These are phyloP conservation scores for Metaphire vulgaris DNA, from an alignment of 1,140 invertebrate species.

Conservation along the genomic window DNA sequence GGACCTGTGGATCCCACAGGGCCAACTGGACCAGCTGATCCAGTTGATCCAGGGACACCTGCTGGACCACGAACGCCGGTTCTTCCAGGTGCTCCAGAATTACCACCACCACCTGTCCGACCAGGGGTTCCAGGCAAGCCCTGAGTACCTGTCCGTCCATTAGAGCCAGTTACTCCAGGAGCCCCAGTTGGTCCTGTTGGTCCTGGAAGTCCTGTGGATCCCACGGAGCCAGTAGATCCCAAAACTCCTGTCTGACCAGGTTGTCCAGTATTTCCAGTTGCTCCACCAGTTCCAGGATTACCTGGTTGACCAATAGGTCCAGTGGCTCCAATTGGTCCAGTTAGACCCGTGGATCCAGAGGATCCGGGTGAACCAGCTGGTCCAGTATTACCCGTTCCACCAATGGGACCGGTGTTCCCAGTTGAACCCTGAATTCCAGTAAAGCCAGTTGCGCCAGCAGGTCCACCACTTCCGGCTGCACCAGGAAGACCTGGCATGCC, in stretches of 20 bases:
- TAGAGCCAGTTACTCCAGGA: slow-evolving; percentile 7
- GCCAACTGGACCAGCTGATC: not conserved
- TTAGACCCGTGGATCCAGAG: slow-evolving; percentile 67
- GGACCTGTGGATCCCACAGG: not conserved
- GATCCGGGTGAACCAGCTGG: slow-evolving; percentile 73
- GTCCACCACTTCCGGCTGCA: not conserved
- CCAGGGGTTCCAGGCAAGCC: not conserved
- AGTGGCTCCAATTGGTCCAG: slow-evolving; percentile 58
- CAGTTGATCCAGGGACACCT: not conserved
- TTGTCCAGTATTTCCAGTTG: slow-evolving; percentile 65
- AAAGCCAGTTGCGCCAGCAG: not conserved
- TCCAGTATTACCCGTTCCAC: slow-evolving; percentile 58
- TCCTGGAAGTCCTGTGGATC: slow-evolving; percentile 8
- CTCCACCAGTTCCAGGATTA: slow-evolving; percentile 1
- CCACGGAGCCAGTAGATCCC: slow-evolving; percentile 12
- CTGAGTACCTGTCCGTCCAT: not conserved
- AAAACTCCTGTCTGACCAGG: slow-evolving; percentile 56
- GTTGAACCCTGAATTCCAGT: slow-evolving; percentile 57
- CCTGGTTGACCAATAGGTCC: slow-evolving; percentile 56
- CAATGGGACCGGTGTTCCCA: slow-evolving; percentile 60
- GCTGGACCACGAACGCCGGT: not conserved
- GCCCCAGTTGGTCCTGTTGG: not conserved
- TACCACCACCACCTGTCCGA: not conserved
- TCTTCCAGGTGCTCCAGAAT: not conserved
- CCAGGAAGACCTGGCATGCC: not conserved